Conservation (phyloP, 2,888 invertebrate genomes). For the Stegophylla sp. region DNA sequence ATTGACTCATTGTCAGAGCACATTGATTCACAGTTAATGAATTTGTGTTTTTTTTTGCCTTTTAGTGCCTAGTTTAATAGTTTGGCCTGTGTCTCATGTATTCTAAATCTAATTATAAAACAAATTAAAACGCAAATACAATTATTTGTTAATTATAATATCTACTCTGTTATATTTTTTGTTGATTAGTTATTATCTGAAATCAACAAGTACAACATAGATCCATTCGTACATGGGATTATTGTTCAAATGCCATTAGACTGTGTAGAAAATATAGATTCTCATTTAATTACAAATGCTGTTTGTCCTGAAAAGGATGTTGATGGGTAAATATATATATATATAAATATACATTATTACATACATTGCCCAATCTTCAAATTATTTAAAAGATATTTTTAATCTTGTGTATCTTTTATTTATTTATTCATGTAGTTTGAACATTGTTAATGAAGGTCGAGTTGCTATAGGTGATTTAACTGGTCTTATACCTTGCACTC, state of each 20-base stretch:
- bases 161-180: background rate
- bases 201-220: slow-evolving; percentile 79
- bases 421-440: slow-evolving; percentile 70
- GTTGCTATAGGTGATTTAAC: slow-evolving; percentile 86
- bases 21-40: background rate
- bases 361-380: background rate
- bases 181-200: slow-evolving; percentile 72
- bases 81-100: no score
- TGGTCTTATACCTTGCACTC: slow-evolving; percentile 95
- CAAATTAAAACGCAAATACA: no score
- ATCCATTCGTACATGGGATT: slow-evolving; percentile 87
- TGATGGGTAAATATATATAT: slow-evolving; percentile 76
- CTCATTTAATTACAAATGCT: slow-evolving; percentile 83
- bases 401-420: no score
- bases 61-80: no score
- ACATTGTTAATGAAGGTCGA: slow-evolving; percentile 92
- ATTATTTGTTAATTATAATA: no score
- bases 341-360: background rate
- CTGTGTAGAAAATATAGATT: slow-evolving; percentile 80
- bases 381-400: slow-evolving; percentile 36
- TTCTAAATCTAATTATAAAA: no score
- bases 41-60: background rate
- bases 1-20: no score
- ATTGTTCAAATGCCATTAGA: slow-evolving; percentile 97
- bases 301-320: slow-evolving; percentile 92